phyloP scores from a whole-genome alignment of 2,113 vertebrate genomes.

The Triplophysa rosa region DNA sequence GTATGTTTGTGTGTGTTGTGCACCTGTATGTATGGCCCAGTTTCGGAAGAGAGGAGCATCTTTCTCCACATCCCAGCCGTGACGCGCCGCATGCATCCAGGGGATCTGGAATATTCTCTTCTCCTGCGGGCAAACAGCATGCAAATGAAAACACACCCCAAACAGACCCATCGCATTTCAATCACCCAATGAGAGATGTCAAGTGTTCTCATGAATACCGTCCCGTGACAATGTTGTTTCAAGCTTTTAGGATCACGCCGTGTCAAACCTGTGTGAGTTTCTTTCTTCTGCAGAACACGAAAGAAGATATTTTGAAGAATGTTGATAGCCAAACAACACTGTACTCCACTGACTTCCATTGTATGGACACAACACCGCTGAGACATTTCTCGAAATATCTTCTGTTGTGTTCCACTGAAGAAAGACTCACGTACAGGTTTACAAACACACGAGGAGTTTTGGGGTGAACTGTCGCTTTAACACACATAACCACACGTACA shows the following conservation, averaged over 20 bases:
- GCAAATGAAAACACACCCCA: conserved; percentile 4
- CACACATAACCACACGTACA: neutral
- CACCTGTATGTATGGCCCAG: conserved; percentile 92
- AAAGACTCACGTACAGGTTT: no score
- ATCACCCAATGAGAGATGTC: neutral
- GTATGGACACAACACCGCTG: no score
- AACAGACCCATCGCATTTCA: neutral
- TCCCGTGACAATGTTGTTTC: no score
- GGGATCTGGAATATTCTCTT: conserved; percentile 92
- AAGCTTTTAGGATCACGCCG: no score
- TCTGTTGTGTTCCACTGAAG: no score
- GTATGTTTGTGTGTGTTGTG: neutral
- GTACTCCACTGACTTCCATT: no score
- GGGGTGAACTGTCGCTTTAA: neutral
- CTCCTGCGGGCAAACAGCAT: conserved; percentile 71
- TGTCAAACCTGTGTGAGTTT: no score
- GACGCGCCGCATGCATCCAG: conserved; percentile 88
- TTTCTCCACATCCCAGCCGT: conserved; percentile 90
- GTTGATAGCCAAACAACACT: no score
- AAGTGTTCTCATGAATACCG: neutral
- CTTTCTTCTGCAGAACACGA: no score
- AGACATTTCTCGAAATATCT: no score
- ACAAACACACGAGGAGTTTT: no score
- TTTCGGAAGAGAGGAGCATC: conserved; percentile 88
- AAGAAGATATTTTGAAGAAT: no score